These are phyloP conservation scores for Drosophila trichaetosa DNA, from an alignment of 2,888 invertebrate genomes.

Conservation along the genomic window DNA sequence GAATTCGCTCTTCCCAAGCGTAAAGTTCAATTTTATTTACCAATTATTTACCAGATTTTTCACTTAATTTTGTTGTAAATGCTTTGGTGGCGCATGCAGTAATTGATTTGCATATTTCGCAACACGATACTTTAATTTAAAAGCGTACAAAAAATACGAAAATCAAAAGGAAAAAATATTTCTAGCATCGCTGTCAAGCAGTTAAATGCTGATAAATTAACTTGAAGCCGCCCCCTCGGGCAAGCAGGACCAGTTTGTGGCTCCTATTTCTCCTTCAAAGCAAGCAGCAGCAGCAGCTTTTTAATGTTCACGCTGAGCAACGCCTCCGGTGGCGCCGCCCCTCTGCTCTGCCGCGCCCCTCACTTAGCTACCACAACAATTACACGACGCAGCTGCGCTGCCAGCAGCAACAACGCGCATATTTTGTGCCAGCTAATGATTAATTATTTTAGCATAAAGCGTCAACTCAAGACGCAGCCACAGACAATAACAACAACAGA, in stretches of 20 bases:
- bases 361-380: constrained; percentile 64
- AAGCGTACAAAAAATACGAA: constrained; percentile 6
- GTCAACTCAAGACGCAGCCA: constrained; percentile 74
- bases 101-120: constrained; percentile 18
- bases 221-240: constrained; percentile 54
- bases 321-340: constrained; percentile 4
- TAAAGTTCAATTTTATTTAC: not conserved
- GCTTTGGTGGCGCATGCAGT: not conserved
- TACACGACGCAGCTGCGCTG: constrained; percentile 70
- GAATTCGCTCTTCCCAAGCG: not conserved
- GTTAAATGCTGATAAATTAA: constrained; percentile 81
- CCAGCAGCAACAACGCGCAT: constrained; percentile 61
- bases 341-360: not conserved
- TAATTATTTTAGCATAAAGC: constrained; percentile 81
- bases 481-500: constrained; percentile 24
- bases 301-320: constrained; percentile 53
- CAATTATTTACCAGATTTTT: not conserved
- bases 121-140: constrained; percentile 47
- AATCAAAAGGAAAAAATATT: constrained; percentile 11
- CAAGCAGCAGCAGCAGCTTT: constrained; percentile 58
- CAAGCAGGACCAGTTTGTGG: constrained; percentile 7
- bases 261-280: constrained; percentile 29
- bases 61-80: not conserved
- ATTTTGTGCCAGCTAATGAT: constrained; percentile 78
- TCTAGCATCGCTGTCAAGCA: constrained; percentile 65